These are phyloP conservation scores for Drosophila serrata DNA, from an alignment of 1,140 invertebrate species.

Conservation along the genomic window DNA sequence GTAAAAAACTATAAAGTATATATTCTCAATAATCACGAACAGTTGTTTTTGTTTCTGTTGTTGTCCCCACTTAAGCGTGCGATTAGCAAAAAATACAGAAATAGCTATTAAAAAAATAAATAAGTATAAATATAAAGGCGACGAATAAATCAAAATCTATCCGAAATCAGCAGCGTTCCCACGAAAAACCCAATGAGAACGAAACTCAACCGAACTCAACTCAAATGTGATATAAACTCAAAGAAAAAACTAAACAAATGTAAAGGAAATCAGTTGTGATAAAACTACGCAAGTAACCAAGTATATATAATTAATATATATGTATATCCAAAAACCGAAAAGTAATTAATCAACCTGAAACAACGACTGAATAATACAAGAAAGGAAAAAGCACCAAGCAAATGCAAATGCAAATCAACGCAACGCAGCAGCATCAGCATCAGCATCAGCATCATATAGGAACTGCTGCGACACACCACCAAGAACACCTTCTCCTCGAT, in stretches of 20 bases:
- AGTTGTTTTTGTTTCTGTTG: constrained; percentile 61
- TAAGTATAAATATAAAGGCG: background rate
- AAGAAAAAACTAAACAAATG: constrained; percentile 20
- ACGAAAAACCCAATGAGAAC: constrained; percentile 53
- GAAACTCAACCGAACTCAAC: constrained; percentile 36
- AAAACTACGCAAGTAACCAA: constrained; percentile 35
- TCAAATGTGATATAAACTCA: constrained; percentile 62
- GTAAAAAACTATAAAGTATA: constrained; percentile 19
- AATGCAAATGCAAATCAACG: constrained; percentile 21
- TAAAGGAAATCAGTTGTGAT: constrained; percentile 34
- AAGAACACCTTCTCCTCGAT: constrained; percentile 5
- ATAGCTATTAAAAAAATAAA: constrained; percentile 13
- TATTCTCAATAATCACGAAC: constrained; percentile 46
- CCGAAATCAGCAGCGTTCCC: constrained; percentile 58
- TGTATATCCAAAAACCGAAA: background rate
- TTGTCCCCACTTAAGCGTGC: constrained; percentile 54
- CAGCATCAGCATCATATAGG: constrained; percentile 42
- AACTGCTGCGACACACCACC: constrained; percentile 1
- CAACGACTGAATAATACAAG: constrained; percentile 38
- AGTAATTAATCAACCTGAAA: constrained; percentile 28
- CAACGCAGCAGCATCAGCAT: constrained; percentile 21
- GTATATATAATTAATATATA: background rate
- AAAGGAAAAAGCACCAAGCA: background rate
- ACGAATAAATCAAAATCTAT: constrained; percentile 37
- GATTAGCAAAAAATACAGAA: constrained; percentile 49